Base-by-base conservation (phyloP, 1,140 invertebrate genomes). In the Sogatella furcifera region DNA sequence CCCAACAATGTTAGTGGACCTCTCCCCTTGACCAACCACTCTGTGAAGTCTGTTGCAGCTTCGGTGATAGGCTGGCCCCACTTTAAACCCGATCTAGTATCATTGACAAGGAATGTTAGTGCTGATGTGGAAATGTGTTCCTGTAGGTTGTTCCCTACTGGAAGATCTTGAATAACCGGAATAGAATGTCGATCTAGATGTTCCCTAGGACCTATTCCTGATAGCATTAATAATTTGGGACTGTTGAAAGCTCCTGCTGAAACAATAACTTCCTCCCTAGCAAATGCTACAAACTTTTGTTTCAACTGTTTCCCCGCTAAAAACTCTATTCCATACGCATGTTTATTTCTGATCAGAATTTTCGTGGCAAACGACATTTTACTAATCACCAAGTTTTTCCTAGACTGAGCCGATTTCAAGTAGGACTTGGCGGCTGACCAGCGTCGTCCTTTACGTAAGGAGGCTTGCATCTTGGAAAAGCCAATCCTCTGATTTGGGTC, bases 81-180 rank as follows among this genome's bases (percentile, higher is more conserved):
- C 14, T 22, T 53, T n/a, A 17, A 22, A 38, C 34, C 34, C 1
- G 22, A 19, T 22, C 14, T n/a, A 15, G 15, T 53, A 15, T 31
- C 52, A 63, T 86, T 84, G 0, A 86, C 78, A 34, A 83, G 70
- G 65, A 86, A 87, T 0, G 80, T 81, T 57, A 88, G 73, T 1
- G 80, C 82, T 15, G 80, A 80, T 52, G 85, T 79, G 1, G 83
- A 84, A 11, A 86, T 77, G 65, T 90, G 88, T 72, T 89, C 87
- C 68, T 88, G 85, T 0, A 93, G 76, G 70, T 92, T 92, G 54
- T 83, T 78, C 1, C 90, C 90, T 0, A 92, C 88, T 0, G 83
- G 84, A 0, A 90, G 73, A 68, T 90, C 80, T 59, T 80, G 73
- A 11, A 86, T 62, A 0, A 81, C 73, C 0, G 71, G 60, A 22